These are phyloP conservation scores for Agriopis aurantiaria DNA, from an alignment of 2,888 invertebrate species.

Conservation along the genomic window DNA sequence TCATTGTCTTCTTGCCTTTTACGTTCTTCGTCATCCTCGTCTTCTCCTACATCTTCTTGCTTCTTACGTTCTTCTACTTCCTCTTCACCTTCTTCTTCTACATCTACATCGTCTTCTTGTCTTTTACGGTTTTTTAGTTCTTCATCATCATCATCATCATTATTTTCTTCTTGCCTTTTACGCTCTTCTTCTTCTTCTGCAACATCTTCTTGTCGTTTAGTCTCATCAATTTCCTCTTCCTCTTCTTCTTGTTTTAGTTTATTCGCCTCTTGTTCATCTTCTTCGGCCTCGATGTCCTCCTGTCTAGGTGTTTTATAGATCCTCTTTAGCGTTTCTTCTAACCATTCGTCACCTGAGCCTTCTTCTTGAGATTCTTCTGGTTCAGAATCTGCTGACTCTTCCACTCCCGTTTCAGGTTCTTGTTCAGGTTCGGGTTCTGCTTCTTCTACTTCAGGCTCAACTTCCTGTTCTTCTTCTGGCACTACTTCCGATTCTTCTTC, in stretches of 20 bases:
- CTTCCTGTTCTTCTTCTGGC: conserved; percentile 66
- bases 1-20: conserved; percentile 31
- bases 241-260: conserved; percentile 27
- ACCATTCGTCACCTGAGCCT: conserved; percentile 57
- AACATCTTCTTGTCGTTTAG: conserved; percentile 16
- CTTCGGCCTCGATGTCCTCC: conserved; percentile 50
- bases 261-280: conserved; percentile 39
- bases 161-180: conserved; percentile 17
- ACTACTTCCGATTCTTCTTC: conserved; percentile 68
- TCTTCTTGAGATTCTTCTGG: conserved; percentile 62
- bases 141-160: conserved; percentile 16
- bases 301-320: conserved; percentile 47
- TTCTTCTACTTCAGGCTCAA: conserved; percentile 65
- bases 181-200: conserved; percentile 36
- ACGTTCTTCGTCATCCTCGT: conserved; percentile 23
- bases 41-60: conserved; percentile 34
- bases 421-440: conserved; percentile 24
- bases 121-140: conserved; percentile 15
- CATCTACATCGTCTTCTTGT: conserved; percentile 19
- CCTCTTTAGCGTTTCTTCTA: conserved; percentile 51
- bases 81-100: conserved; percentile 26
- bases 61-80: conserved; percentile 12
- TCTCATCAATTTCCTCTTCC: conserved; percentile 32
- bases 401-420: conserved; percentile 67
- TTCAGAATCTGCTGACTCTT: conserved; percentile 67